Conservation (phyloP, 2,113 vertebrate species). For the Psophia crepitans region DNA sequence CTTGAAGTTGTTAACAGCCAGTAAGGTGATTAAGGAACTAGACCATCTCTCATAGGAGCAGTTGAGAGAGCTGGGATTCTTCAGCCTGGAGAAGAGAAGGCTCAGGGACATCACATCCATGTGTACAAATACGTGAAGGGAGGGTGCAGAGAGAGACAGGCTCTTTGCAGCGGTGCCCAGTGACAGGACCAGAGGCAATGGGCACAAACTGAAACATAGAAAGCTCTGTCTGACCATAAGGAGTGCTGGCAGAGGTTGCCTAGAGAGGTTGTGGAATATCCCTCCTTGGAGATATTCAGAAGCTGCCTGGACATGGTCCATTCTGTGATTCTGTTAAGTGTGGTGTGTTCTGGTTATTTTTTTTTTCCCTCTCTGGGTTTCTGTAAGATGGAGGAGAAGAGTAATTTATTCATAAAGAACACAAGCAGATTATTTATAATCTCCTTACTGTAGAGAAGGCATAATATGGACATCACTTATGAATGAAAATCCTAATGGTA, state of each 20-base stretch:
- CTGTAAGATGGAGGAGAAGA: neutral
- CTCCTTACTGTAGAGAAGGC: neutral
- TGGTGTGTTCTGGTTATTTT: neutral
- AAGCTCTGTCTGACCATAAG: neutral
- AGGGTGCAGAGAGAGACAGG: neutral
- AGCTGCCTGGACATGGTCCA: accelerated
- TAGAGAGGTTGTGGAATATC: neutral
- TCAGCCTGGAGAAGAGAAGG: neutral
- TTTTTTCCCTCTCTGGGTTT: neutral
- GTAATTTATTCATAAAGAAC: neutral
- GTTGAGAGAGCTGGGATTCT: neutral
- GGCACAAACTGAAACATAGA: neutral
- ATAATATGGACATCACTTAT: neutral
- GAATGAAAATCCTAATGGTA: neutral
- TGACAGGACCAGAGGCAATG: neutral
- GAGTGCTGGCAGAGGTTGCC: neutral
- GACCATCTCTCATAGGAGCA: neutral
- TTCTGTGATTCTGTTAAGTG: neutral
- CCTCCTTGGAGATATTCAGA: neutral
- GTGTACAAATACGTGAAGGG: neutral
- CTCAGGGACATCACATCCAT: neutral
- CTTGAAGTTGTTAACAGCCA: neutral
- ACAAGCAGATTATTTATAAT: neutral
- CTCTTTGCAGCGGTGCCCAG: neutral
- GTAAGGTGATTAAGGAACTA: neutral